Evolutionary conservation across 2,888 invertebrate species (phyloP), one percentile per base, ranked within the genome.

Genomic region (Eulithis testata): DNA sequence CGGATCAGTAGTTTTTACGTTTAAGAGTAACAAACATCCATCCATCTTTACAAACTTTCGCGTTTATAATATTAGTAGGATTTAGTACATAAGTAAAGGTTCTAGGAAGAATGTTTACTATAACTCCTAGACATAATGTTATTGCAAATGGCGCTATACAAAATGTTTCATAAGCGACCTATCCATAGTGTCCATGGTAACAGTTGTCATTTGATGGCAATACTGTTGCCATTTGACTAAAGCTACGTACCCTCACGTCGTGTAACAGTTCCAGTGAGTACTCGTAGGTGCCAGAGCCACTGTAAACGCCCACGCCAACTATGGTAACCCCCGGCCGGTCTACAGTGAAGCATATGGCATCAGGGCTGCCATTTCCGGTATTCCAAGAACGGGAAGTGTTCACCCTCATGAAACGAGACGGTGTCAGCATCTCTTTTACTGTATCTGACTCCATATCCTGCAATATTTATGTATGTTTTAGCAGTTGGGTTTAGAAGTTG

Each of bases 311-410:
- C 4, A 97, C 97, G 0, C 99, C 99, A 37, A 97, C 97, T 49
- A 99, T 94, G 31, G 97, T 95, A 54, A 99, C 95, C 2, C 99
- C 99, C 0, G 97, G 94, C 21, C 97, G 94, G 90, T 99, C 99
- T 9, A 99, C 98, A 44, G 96, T 96, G 82, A 99, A 98, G 79
- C 97, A 97, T 77, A 99, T 97, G 0, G 99, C 99, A 90, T 99
- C 99, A 0, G 99, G 98, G 9, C 98, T 98, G 40, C 99, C 99
- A 85, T 98, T 98, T 4, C 99, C 98, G 0, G 99, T 98, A 85
- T 99, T 99, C 99, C 99, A 99, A 0, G 97, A 97, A 52, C 98
- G 95, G 56, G 96, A 96, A 73, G 97, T 96, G 85, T 98, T 98
- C 52, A 97, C 96, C 55, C 98, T 95, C 50, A 97, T 97, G 87